These are phyloP conservation scores for Listronotus bonariensis DNA, from an alignment of 1,140 invertebrate genomes.

Conservation along the genomic window DNA sequence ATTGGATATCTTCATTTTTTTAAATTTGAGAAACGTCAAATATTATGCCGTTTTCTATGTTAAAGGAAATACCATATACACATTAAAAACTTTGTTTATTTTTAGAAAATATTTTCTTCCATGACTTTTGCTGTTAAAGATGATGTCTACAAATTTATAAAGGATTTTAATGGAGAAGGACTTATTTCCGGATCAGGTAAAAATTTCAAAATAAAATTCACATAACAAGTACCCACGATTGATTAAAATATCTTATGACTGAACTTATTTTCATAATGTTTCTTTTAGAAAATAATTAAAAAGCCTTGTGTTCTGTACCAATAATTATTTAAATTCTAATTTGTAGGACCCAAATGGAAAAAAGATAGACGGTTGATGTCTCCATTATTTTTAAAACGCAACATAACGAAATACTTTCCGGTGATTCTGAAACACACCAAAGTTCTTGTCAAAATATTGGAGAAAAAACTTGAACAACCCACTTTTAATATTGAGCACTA, in stretches of 20 bases:
- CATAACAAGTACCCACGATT: too few species aligned
- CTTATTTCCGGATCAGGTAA: constrained; percentile 39
- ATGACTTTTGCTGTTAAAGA: constrained; percentile 29
- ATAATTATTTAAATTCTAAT: too few species aligned
- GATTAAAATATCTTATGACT: too few species aligned
- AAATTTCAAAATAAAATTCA: too few species aligned
- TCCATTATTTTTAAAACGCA: constrained; percentile 17
- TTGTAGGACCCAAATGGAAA: constrained; percentile 32
- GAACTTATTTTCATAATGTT: too few species aligned
- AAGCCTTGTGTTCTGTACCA: too few species aligned
- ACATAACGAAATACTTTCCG: constrained; percentile 15
- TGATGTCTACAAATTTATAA: constrained; percentile 35
- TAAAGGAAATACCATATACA: too few species aligned
- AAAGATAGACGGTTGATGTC: constrained; percentile 20
- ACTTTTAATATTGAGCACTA: constrained; percentile 24
- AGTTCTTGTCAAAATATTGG: constrained; percentile 11
- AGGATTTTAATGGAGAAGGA: constrained; percentile 35
- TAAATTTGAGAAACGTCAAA: too few species aligned
- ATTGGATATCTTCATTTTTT: too few species aligned
- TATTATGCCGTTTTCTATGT: too few species aligned
- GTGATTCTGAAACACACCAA: constrained; percentile 15
- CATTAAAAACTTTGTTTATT: not conserved
- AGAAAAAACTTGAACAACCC: constrained; percentile 10
- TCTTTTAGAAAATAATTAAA: too few species aligned
- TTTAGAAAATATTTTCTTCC: constrained; percentile 40